Conservation (phyloP, 2,113 vertebrate species). For the Nerophis ophidion region DNA sequence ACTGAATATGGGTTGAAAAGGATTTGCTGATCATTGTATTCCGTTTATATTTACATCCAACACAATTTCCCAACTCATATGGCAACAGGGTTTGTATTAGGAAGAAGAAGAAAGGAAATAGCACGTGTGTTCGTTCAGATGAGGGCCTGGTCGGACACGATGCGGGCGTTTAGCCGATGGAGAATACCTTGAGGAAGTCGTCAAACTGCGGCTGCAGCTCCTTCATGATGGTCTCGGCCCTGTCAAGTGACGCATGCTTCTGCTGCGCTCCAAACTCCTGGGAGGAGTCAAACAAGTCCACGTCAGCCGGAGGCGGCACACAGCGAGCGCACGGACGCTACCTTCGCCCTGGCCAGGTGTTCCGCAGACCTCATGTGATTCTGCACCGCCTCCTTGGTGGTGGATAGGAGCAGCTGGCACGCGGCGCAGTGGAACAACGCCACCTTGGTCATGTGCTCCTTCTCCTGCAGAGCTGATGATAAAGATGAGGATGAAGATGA, state of each 20-base stretch:
- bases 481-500: background rate
- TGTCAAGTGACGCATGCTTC: slow-evolving; percentile 43
- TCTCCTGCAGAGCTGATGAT: slow-evolving; percentile 49
- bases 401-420: slow-evolving; percentile 42
- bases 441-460: slow-evolving; percentile 63
- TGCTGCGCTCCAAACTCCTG: slow-evolving; percentile 50
- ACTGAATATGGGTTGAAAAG: too few relatives aligned
- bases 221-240: slow-evolving; percentile 53
- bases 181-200: slow-evolving; percentile 54
- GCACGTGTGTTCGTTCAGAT: too few relatives aligned
- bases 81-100: too few relatives aligned
- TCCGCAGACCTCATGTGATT: slow-evolving; percentile 50
- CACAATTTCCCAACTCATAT: too few relatives aligned
- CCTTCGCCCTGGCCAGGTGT: slow-evolving; percentile 50
- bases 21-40: too few relatives aligned
- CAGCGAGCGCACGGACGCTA: slow-evolving; percentile 2
- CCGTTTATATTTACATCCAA: too few relatives aligned
- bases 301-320: too few relatives aligned
- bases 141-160: too few relatives aligned
- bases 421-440: slow-evolving; percentile 60
- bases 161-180: background rate
- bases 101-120: too few relatives aligned
- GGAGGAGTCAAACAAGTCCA: slow-evolving; percentile 4
- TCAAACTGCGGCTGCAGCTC: slow-evolving; percentile 52
- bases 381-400: slow-evolving; percentile 44